A percentile compares a stretch with the other conserved stretches of the same genome.
Conservation (phyloP, 1,140 invertebrate species). For the Heterodera carotae region DNA sequence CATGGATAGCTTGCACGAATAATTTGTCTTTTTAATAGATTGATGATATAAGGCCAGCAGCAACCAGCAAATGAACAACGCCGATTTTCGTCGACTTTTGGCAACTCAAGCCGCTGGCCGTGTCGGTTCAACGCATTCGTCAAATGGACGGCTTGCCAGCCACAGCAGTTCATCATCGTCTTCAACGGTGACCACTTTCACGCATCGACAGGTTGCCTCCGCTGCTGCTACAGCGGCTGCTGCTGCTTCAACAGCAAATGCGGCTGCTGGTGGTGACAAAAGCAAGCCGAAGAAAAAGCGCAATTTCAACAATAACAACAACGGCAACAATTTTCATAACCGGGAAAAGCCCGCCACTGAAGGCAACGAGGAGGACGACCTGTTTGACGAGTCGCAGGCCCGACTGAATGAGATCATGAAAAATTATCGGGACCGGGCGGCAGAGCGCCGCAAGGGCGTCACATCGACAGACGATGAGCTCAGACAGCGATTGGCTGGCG, state of each 20-base stretch:
- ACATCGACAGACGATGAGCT: constrained; percentile 24
- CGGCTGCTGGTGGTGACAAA: constrained; percentile 35
- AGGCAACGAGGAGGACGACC: constrained; percentile 52
- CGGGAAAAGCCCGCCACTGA: constrained; percentile 37
- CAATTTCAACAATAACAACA: constrained; percentile 37
- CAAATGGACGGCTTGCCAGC: background rate
- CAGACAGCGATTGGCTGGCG: constrained; percentile 14
- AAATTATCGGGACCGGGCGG: constrained; percentile 71
- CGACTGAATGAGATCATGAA: constrained; percentile 58
- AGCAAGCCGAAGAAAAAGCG: constrained; percentile 33
- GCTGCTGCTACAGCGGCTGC: constrained; percentile 13
- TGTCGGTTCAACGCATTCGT: constrained; percentile 5
- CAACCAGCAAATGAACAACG: constrained; percentile 45
- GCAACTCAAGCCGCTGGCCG: constrained; percentile 23
- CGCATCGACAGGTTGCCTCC: constrained; percentile 45
- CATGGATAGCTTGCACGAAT: too few species aligned
- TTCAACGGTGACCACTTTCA: constrained; percentile 55
- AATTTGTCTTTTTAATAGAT: too few species aligned
- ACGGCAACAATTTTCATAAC: too few species aligned
- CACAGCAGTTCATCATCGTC: too few species aligned
- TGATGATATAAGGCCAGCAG: background rate
- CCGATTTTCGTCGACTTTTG: constrained; percentile 61
- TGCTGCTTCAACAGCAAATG: constrained; percentile 27
- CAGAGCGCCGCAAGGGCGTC: constrained; percentile 84
- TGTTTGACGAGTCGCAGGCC: constrained; percentile 51